These are phyloP conservation scores for Pachliopta kotzebuea DNA, from an alignment of 2,888 invertebrate genomes.

Conservation along the genomic window DNA sequence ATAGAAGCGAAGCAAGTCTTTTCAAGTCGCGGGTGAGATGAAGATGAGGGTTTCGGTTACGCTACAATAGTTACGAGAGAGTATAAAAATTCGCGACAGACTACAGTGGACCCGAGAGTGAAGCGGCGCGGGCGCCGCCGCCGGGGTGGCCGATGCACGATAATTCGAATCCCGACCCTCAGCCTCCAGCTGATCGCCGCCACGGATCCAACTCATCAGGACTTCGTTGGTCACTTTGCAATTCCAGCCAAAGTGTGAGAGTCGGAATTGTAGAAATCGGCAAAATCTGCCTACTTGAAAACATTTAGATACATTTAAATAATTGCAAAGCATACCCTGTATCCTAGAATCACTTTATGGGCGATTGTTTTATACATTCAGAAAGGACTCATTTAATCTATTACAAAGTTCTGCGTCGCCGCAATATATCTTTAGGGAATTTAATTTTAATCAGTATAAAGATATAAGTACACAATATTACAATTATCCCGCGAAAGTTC, in stretches of 20 bases:
- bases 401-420: conserved; percentile 70
- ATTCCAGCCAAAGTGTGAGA: conserved; percentile 37
- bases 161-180: conserved; percentile 31
- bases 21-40: conserved; percentile 52
- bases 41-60: conserved; percentile 50
- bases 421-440: conserved; percentile 68
- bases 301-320: conserved; percentile 86
- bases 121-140: conserved; percentile 52
- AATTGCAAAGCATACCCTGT: conserved; percentile 97
- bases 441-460: conserved; percentile 71
- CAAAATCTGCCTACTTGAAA: conserved; percentile 73
- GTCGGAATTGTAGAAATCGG: conserved; percentile 56
- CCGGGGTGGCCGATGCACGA: conserved; percentile 47
- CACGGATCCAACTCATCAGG: neutral
- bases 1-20: conserved; percentile 53
- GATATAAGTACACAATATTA: conserved; percentile 69
- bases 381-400: conserved; percentile 72
- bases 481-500: conserved; percentile 49
- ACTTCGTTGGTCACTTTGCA: conserved; percentile 24
- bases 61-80: conserved; percentile 66
- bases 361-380: conserved; percentile 78
- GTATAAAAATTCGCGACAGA: conserved; percentile 77
- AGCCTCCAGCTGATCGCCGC: conserved; percentile 26
- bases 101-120: conserved; percentile 71
- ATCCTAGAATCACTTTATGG: conserved; percentile 92